Percentiles rank a stretch among this genome's conserved stretches.
phyloP scores from a whole-genome alignment of 2,113 vertebrate genomes.

The human (Homo sapiens) region DNA sequence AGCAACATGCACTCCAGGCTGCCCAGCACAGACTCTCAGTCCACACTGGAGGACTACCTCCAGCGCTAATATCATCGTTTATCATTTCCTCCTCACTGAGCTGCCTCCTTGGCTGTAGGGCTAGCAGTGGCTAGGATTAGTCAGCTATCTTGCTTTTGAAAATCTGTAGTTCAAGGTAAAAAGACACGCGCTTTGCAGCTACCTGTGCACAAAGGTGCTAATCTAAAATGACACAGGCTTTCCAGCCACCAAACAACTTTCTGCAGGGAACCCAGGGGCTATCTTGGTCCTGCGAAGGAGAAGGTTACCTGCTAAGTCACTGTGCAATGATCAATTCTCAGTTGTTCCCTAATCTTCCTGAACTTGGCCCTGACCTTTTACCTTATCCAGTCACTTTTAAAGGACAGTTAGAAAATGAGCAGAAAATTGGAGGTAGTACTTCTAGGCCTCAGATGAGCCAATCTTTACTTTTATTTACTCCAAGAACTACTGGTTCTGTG shows the following conservation, averaged over 20 bases:
- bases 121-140: neutral
- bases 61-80: neutral
- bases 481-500: neutral
- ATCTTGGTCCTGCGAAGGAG: neutral
- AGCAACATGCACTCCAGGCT: neutral
- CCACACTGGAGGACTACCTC: neutral
- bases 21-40: neutral
- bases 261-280: neutral
- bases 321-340: neutral
- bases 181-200: neutral
- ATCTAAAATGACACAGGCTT: neutral
- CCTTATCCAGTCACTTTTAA: neutral
- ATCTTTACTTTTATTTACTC: conserved; percentile 22
- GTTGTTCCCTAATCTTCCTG: neutral
- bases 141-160: conserved; percentile 1
- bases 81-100: neutral
- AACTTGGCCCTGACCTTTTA: neutral
- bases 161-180: neutral
- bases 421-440: neutral
- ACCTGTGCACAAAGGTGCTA: neutral
- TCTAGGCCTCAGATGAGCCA: conserved; percentile 30
- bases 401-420: conserved; percentile 18
- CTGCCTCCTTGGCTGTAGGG: neutral
- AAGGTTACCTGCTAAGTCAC: neutral
- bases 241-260: neutral